A percentile compares a stretch with the other conserved stretches of the same genome.
These are phyloP conservation scores for Trematocara zebra DNA, from an alignment of 2,113 vertebrate species.

Conservation along the genomic window DNA sequence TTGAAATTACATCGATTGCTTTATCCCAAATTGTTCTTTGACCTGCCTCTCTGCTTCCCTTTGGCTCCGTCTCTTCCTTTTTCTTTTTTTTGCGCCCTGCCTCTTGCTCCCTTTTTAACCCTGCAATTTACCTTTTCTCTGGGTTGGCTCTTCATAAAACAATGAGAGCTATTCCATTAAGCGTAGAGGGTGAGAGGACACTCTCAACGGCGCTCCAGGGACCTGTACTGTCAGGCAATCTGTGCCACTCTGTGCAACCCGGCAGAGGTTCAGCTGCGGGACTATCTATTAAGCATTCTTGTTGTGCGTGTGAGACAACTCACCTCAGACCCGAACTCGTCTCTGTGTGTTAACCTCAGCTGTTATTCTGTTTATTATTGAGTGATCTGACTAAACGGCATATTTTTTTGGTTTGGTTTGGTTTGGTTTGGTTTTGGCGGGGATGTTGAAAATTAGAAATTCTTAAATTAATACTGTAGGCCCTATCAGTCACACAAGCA, in stretches of 20 bases:
- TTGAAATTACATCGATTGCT: constrained; percentile 21
- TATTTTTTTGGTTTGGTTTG: background rate
- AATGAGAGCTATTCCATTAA: constrained; percentile 65
- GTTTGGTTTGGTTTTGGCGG: background rate
- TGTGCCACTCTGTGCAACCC: constrained; percentile 30
- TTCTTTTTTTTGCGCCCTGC: background rate
- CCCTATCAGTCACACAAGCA: constrained; percentile 7
- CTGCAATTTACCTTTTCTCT: constrained; percentile 45
- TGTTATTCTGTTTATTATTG: constrained; percentile 25
- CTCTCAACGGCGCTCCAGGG: constrained; percentile 46
- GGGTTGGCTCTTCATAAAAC: constrained; percentile 56
- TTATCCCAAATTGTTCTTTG: background rate
- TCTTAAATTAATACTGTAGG: constrained; percentile 14
- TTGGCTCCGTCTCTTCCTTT: constrained; percentile 8
- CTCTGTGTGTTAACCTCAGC: constrained; percentile 34
- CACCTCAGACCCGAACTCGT: constrained; percentile 18
- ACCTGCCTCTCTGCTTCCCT: background rate
- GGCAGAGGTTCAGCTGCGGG: constrained; percentile 36
- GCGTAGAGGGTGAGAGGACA: constrained; percentile 56
- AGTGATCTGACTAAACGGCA: constrained; percentile 13
- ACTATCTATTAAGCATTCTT: constrained; percentile 52
- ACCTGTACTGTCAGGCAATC: constrained; percentile 54
- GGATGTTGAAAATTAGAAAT: constrained; percentile 7
- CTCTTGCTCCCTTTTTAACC: constrained; percentile 41
- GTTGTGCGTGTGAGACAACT: constrained; percentile 34